Evolutionary conservation across 2,113 vertebrate genomes (phyloP), one percentile per base, ranked within the genome.

Genomic region (Catharus minimus): DNA sequence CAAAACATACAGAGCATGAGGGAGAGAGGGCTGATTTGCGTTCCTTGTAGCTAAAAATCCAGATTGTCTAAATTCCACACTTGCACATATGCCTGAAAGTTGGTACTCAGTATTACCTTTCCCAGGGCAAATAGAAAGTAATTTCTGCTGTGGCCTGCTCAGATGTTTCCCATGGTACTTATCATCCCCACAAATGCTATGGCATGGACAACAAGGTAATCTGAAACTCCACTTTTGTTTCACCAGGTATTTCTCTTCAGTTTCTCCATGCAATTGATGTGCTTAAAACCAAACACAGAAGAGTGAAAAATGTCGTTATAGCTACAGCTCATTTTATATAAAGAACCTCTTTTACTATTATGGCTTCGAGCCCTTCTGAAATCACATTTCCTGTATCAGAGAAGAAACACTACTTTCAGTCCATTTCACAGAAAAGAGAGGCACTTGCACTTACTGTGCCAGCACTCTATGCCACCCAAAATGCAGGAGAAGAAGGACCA

Each of bases 1-100:
- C 5, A 76, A 73, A 78, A 1, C 0, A 26, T 3, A 53, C 1
- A 4, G 6, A 43, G 7, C 15, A 26, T 11, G 13, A 65, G 2
- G 3, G 8, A 84, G 18, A 30, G 2, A 26, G 2, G 7, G 2
- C 15, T 52, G 20, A 33, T 58, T 72, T 49, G 30, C 5, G 64
- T 32, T 24, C 4, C 11, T 81, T 0, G 0, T 2, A 47, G 14
- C 5, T 56, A 72, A 79, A 82, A 75, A 36, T 79, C 4, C 16
- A 60, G 12, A 10, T 15, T 52, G 3, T 32, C 30, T 56, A 60
- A 66, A 49, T 39, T 17, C 3, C 23, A 16, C 30, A 21, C 5
- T 20, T 79, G 8, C 22, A 58, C 20, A n/a, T 10, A 41, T 43
- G 5, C 3, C 17, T 74, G 60, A 52, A 77, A n/a, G 13, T 27